A percentile compares a stretch with the other conserved stretches of the same genome.
Evolutionary conservation across 1,140 invertebrate genomes (phyloP).

Genomic region (Heliothis subflexa): DNA sequence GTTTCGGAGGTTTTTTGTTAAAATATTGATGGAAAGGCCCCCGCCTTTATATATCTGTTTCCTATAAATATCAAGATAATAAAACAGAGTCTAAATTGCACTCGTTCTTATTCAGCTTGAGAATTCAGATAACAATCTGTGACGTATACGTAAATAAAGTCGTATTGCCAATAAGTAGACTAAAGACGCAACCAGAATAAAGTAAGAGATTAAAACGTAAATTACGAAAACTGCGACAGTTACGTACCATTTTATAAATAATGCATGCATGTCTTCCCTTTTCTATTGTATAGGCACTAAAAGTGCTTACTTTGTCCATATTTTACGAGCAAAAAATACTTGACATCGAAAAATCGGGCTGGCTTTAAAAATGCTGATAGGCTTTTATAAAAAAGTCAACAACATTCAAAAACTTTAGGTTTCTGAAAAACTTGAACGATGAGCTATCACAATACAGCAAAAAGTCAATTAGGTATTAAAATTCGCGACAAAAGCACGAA

Average conservation of each 20-base stretch:
- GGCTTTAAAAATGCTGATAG: slow-evolving; percentile 11
- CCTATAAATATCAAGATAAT: too few species aligned
- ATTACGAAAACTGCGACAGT: too few species aligned
- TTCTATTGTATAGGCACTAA: neutral
- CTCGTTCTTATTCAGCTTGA: too few species aligned
- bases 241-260: too few species aligned
- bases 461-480: slow-evolving; percentile 31
- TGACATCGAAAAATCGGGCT: neutral
- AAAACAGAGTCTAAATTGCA: too few species aligned
- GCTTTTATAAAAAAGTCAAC: neutral
- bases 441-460: slow-evolving; percentile 10
- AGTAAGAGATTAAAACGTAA: too few species aligned
- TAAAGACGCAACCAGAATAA: too few species aligned
- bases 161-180: too few species aligned
- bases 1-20: neutral
- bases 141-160: too few species aligned
- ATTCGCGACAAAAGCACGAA: slow-evolving; percentile 16
- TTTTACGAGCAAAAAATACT: slow-evolving; percentile 7
- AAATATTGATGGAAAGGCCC: neutral
- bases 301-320: slow-evolving; percentile 4
- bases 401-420: neutral
- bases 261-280: neutral
- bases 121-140: too few species aligned
- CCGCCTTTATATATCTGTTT: too few species aligned
- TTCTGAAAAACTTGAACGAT: slow-evolving; percentile 19